Evolutionary conservation across 92 coral and sea anemone genomes (phyloP).

Genomic region (Zoanthus sansibaricus): DNA sequence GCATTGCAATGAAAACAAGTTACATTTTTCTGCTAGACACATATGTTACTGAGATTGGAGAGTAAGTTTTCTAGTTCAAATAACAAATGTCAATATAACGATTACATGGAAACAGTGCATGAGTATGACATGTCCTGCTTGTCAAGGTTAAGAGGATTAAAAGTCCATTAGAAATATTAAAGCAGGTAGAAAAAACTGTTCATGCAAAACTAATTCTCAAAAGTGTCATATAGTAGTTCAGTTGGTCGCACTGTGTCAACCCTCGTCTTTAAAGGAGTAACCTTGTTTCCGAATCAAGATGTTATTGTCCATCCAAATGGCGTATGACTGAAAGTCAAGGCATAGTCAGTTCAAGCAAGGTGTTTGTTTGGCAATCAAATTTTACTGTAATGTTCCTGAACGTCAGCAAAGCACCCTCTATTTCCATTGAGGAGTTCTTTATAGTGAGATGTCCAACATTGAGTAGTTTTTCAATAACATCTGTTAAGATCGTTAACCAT

Average conservation of each 20-base stretch:
- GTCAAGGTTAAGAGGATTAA: slow-evolving; percentile 4
- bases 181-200: slow-evolving; percentile 7
- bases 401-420: slow-evolving; percentile 10
- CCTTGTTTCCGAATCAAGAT: slow-evolving; percentile 10
- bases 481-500: slow-evolving; percentile 7
- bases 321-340: slow-evolving; percentile 1
- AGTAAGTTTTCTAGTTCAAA: slow-evolving; percentile 5
- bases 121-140: slow-evolving; percentile 5
- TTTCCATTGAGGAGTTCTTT: slow-evolving; percentile 6
- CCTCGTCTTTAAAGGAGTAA: slow-evolving; percentile 11
- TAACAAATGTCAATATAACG: slow-evolving; percentile 5
- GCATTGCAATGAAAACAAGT: background rate
- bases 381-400: slow-evolving; percentile 6
- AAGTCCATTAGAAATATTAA: background rate
- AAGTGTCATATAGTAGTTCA: slow-evolving; percentile 1
- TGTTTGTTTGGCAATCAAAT: slow-evolving; percentile 2
- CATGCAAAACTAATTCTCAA: slow-evolving; percentile 6
- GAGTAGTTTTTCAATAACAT: slow-evolving; percentile 6
- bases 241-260: slow-evolving; percentile 10
- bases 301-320: slow-evolving; percentile 8
- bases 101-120: background rate
- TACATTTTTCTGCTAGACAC: slow-evolving; percentile 3
- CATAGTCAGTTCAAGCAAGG: slow-evolving; percentile 9
- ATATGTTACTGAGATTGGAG: slow-evolving; percentile 4
- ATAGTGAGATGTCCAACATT: slow-evolving; percentile 1